Percentiles rank a stretch among this genome's conserved stretches.
phyloP scores from a whole-genome alignment of 2,113 vertebrate genomes.

The Cichladusa arquata region DNA sequence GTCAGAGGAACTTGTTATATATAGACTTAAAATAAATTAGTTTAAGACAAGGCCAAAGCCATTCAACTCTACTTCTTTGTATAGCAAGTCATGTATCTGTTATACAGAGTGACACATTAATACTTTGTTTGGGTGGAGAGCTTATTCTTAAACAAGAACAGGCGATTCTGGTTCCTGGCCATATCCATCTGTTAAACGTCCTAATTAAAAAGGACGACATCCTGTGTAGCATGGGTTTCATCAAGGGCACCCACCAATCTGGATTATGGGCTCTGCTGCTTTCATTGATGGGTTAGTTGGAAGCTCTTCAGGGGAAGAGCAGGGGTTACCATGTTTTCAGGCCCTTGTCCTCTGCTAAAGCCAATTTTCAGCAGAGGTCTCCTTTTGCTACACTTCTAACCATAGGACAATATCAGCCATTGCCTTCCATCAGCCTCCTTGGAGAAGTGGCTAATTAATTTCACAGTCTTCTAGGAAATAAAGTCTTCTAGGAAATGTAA shows the following conservation, averaged over 20 bases:
- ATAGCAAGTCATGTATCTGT: conserved; percentile 47
- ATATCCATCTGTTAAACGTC: conserved; percentile 15
- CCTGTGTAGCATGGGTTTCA: not conserved
- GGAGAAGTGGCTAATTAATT: not conserved
- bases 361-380: not conserved
- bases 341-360: not conserved
- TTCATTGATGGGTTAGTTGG: not conserved
- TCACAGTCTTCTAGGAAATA: not conserved
- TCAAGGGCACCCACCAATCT: not conserved
- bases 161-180: conserved; percentile 9
- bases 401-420: not conserved
- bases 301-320: not conserved
- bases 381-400: not conserved
- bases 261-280: not conserved
- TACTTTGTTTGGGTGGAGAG: conserved; percentile 52
- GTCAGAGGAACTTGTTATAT: conserved; percentile 71
- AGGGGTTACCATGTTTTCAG: not conserved
- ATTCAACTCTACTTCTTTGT: conserved; percentile 44
- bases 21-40: conserved; percentile 68
- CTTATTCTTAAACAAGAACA: conserved; percentile 42
- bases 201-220: not conserved
- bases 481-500: not conserved
- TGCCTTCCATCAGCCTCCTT: not conserved
- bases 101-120: conserved; percentile 54
- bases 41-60: conserved; percentile 35